phyloP scores from a whole-genome alignment of 2,113 vertebrate species.

The Trogon surrucura region DNA sequence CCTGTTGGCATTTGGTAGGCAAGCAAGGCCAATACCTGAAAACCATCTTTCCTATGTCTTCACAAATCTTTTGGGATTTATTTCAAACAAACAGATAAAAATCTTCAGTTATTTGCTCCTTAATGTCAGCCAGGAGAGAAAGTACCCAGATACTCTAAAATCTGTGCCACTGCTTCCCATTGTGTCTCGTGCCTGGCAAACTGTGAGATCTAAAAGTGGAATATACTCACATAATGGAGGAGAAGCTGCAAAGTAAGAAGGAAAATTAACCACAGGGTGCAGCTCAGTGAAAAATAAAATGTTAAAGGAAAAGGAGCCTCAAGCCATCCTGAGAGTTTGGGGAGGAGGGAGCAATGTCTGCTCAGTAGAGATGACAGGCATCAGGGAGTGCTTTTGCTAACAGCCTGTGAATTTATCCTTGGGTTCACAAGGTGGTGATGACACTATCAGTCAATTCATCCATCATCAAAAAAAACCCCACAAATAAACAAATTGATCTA shows the following conservation, averaged over 20 bases:
- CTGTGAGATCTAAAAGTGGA: not conserved
- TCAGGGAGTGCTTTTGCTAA: not conserved
- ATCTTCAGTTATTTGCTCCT: not conserved
- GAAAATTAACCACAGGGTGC: conserved; percentile 2
- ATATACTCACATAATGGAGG: not conserved
- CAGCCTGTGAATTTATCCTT: conserved; percentile 15
- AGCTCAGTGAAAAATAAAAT: not conserved
- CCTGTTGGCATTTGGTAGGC: conserved; percentile 46
- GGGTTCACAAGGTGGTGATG: not conserved
- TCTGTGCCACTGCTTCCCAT: not conserved
- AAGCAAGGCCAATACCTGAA: not conserved
- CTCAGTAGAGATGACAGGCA: not conserved
- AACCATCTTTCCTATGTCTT: not conserved
- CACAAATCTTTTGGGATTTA: not conserved
- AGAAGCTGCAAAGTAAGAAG: not conserved
- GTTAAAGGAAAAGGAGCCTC: conserved; percentile 1
- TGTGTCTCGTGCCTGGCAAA: fast-evolving
- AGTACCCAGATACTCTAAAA: not conserved
- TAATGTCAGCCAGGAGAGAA: not conserved
- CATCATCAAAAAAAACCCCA: not conserved
- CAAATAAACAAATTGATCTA: conserved; percentile 11
- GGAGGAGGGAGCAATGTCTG: not conserved
- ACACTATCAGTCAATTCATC: not conserved
- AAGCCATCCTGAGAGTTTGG: not conserved
- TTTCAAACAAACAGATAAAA: not conserved